Percentiles rank a stretch among this genome's conserved stretches.
phyloP scores from a whole-genome alignment of 1,140 invertebrate genomes.

The Ceratitis capitata region DNA sequence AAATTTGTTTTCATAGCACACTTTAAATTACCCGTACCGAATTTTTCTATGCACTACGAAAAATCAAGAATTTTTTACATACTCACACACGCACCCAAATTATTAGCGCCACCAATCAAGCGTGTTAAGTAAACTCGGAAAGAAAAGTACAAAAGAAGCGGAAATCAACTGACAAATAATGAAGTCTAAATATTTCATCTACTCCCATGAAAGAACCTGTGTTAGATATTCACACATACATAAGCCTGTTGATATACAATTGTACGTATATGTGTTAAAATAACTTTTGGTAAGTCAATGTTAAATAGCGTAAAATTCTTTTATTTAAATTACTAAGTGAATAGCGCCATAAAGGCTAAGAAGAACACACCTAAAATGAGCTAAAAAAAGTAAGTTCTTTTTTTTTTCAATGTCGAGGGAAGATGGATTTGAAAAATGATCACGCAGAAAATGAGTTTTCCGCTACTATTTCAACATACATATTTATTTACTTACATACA shows the following conservation, averaged over 20 bases:
- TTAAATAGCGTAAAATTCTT: neutral
- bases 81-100: neutral
- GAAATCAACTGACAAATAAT: neutral
- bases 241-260: neutral
- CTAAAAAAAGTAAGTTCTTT: neutral
- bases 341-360: conserved; percentile 9
- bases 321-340: neutral
- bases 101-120: conserved; percentile 28
- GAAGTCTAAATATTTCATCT: too few species aligned
- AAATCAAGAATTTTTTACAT: neutral
- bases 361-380: neutral
- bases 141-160: neutral
- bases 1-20: too few species aligned
- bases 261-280: neutral
- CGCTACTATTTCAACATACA: neutral
- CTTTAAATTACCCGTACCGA: conserved; percentile 10
- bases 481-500: neutral
- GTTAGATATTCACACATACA: neutral
- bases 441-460: neutral
- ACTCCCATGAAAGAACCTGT: too few species aligned
- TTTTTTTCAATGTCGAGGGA: neutral
- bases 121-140: neutral
- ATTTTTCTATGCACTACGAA: neutral
- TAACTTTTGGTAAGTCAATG: neutral
- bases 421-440: neutral